phyloP scores from a whole-genome alignment of 2,797 vertebrate genomes.

The Danionella dracula region DNA sequence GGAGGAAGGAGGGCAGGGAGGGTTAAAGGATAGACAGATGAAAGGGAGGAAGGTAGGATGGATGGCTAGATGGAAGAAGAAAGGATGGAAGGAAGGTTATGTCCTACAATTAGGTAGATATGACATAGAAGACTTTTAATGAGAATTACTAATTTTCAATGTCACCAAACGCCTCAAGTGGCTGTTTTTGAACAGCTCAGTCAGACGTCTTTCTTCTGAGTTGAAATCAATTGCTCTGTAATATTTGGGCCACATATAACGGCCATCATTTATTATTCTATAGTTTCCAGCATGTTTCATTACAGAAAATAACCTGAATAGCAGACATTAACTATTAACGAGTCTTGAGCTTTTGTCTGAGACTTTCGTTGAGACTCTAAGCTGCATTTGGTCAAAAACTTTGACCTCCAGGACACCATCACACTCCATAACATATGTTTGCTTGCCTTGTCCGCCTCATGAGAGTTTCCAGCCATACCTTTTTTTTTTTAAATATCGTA shows the following conservation, averaged over 20 bases:
- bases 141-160: too few relatives aligned
- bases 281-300: neutral
- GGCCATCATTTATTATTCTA: neutral
- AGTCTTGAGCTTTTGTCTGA: neutral
- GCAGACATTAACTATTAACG: neutral
- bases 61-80: too few relatives aligned
- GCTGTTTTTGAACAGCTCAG: too few relatives aligned
- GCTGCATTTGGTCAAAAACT: neutral
- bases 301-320: neutral
- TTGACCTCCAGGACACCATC: slow-evolving; percentile 15
- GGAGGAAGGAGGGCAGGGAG: too few relatives aligned
- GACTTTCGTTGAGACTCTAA: neutral
- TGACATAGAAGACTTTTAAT: too few relatives aligned
- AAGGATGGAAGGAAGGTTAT: too few relatives aligned
- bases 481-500: slow-evolving; percentile 22
- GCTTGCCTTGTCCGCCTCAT: slow-evolving; percentile 6
- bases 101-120: too few relatives aligned
- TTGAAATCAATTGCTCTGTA: too few relatives aligned
- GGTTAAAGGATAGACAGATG: too few relatives aligned
- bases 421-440: slow-evolving; percentile 26
- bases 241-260: neutral
- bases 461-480: neutral
- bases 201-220: too few relatives aligned
- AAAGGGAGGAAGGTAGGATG: too few relatives aligned
- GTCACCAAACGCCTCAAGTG: too few relatives aligned